A percentile compares a stretch with the other conserved stretches of the same genome.
phyloP scores from a whole-genome alignment of 2,888 invertebrate species.

The Athripsodes cinereus region DNA sequence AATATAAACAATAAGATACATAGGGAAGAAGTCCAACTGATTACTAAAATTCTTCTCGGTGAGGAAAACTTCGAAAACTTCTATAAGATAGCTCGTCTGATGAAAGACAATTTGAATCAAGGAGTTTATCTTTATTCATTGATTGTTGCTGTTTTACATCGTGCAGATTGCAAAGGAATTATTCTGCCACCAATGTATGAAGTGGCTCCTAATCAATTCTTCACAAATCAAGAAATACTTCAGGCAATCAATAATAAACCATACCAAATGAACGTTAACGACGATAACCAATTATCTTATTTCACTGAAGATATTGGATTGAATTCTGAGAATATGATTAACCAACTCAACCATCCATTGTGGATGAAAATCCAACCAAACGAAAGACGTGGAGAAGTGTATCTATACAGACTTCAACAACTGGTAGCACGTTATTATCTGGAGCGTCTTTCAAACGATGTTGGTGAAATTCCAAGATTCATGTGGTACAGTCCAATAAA shows the following conservation, averaged over 20 bases:
- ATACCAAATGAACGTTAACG: conserved; percentile 50
- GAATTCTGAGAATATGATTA: conserved; percentile 66
- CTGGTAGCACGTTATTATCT: conserved; percentile 50
- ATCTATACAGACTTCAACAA: conserved; percentile 51
- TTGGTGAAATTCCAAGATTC: conserved; percentile 51
- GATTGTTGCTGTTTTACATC: conserved; percentile 61
- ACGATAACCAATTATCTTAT: conserved; percentile 56
- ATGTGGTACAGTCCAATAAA: conserved; percentile 49
- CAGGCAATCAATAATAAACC: background rate
- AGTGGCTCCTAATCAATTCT: conserved; percentile 49
- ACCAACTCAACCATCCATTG: conserved; percentile 59
- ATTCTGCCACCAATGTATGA: conserved; percentile 69
- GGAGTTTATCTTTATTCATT: conserved; percentile 69
- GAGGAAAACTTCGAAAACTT: conserved; percentile 66
- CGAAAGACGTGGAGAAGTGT: conserved; percentile 57
- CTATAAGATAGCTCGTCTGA: conserved; percentile 61
- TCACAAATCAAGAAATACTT: background rate
- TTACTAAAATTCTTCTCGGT: background rate
- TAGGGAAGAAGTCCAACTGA: conserved; percentile 47
- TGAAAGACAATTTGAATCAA: conserved; percentile 63
- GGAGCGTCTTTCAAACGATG: conserved; percentile 56
- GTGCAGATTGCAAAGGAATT: conserved; percentile 59
- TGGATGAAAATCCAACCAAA: conserved; percentile 54
- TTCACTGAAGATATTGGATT: conserved; percentile 74
- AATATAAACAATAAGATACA: conserved; percentile 56